These are phyloP conservation scores for Lomographa bimaculata DNA, from an alignment of 2,888 invertebrate genomes.

Conservation along the genomic window DNA sequence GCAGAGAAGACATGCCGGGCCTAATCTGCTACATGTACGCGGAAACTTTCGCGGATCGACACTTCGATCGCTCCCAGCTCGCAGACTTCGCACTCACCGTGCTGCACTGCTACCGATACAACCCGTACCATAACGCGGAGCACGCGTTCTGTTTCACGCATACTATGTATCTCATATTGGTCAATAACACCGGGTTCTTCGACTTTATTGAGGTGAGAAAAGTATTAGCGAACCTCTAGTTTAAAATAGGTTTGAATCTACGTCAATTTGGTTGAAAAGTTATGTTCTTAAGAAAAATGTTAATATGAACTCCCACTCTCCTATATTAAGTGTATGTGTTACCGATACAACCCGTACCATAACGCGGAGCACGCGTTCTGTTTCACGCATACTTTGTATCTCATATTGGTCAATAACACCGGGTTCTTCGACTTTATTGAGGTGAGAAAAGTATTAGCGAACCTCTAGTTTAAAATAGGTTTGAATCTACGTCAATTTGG, in stretches of 20 bases:
- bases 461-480: too few species aligned
- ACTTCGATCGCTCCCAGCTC: conserved; percentile 58
- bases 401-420: conserved; percentile 74
- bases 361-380: conserved; percentile 86
- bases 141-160: conserved; percentile 86
- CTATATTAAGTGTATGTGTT: too few species aligned
- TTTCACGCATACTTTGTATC: conserved; percentile 84
- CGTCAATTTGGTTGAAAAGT: too few species aligned
- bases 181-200: conserved; percentile 72
- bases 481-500: too few species aligned
- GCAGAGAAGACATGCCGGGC: conserved; percentile 75
- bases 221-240: too few species aligned
- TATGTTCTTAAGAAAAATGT: too few species aligned
- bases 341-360: conserved; percentile 84
- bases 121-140: conserved; percentile 85
- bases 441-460: conserved; percentile 60
- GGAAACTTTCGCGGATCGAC: conserved; percentile 67
- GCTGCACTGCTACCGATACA: conserved; percentile 72
- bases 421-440: conserved; percentile 74
- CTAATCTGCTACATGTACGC: conserved; percentile 78
- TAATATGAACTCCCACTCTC: too few species aligned
- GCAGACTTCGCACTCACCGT: conserved; percentile 79
- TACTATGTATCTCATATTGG: conserved; percentile 82
- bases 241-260: too few species aligned
- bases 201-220: conserved; percentile 69